phyloP scores from a whole-genome alignment of 2,888 invertebrate species.

The Drosophila longiperda region DNA sequence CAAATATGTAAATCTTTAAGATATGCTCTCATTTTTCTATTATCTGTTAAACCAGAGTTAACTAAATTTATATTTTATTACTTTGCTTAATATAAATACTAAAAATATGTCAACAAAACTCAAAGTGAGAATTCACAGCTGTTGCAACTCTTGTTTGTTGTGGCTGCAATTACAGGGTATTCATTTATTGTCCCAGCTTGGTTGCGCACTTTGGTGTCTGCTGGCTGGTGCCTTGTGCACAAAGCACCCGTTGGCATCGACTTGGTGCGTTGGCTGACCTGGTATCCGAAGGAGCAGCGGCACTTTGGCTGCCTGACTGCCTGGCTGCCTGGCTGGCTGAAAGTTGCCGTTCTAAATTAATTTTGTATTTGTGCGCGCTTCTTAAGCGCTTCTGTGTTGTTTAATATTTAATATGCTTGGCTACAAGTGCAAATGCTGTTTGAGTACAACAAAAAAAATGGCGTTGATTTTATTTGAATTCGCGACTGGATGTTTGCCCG shows the following conservation, averaged over 20 bases:
- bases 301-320: not conserved
- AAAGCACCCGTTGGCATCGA: constrained; percentile 25
- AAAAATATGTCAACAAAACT: not conserved
- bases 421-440: constrained; percentile 32
- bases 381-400: constrained; percentile 17
- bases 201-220: not conserved
- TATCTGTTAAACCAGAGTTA: too few relatives aligned
- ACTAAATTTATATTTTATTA: too few relatives aligned
- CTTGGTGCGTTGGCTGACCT: constrained; percentile 8
- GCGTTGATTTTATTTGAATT: constrained; percentile 18
- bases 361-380: constrained; percentile 60
- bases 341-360: constrained; percentile 63
- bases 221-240: constrained; percentile 1
- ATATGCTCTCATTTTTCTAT: too few relatives aligned
- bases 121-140: not conserved
- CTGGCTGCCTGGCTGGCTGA: constrained; percentile 20
- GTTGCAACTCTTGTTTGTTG: not conserved
- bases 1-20: too few relatives aligned
- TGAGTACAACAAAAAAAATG: constrained; percentile 1
- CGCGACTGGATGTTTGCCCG: not conserved
- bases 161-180: constrained; percentile 32
- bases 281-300: constrained; percentile 1
- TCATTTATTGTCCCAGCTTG: constrained; percentile 7
- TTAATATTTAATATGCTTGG: constrained; percentile 50
- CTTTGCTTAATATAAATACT: too few relatives aligned